These are phyloP conservation scores for Haplotaxodon microlepis DNA, from an alignment of 2,113 vertebrate species.

Conservation along the genomic window DNA sequence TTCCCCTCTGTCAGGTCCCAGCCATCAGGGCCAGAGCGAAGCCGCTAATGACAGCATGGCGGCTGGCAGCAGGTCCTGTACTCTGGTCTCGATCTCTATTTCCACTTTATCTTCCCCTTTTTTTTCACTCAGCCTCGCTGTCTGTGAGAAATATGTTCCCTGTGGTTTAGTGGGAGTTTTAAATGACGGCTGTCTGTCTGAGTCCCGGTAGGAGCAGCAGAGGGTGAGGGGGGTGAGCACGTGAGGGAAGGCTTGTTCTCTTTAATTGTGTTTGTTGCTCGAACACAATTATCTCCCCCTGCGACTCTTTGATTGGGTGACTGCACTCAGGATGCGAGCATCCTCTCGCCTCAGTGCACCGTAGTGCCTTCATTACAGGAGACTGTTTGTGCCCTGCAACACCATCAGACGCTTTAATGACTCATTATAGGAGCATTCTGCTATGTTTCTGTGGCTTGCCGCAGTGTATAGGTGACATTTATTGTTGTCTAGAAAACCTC, in stretches of 20 bases:
- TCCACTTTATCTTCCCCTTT: conserved; percentile 29
- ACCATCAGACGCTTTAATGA: conserved; percentile 14
- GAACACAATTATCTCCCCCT: conserved; percentile 26
- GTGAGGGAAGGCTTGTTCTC: conserved; percentile 25
- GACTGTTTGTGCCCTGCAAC: not conserved
- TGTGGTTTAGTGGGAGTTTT: conserved; percentile 60
- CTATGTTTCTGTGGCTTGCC: not conserved
- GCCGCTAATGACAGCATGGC: conserved; percentile 57
- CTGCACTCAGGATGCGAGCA: not conserved
- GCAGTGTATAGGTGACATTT: not conserved
- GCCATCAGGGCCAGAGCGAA: conserved; percentile 14
- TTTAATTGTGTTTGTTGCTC: conserved; percentile 55
- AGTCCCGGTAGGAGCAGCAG: not conserved
- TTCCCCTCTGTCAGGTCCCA: conserved; percentile 35
- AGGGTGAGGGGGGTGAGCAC: not conserved
- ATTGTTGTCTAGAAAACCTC: not conserved
- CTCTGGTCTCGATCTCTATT: conserved; percentile 10
- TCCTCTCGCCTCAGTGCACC: not conserved
- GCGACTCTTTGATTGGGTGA: conserved; percentile 37
- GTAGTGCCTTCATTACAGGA: not conserved
- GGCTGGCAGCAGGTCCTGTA: conserved; percentile 35
- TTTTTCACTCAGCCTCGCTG: not conserved
- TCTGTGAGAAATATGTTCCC: conserved; percentile 57
- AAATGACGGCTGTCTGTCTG: conserved; percentile 44
- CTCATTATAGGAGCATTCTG: conserved; percentile 11